These are phyloP conservation scores for Acrobasis suavella DNA, from an alignment of 2,888 invertebrate species.

Conservation along the genomic window DNA sequence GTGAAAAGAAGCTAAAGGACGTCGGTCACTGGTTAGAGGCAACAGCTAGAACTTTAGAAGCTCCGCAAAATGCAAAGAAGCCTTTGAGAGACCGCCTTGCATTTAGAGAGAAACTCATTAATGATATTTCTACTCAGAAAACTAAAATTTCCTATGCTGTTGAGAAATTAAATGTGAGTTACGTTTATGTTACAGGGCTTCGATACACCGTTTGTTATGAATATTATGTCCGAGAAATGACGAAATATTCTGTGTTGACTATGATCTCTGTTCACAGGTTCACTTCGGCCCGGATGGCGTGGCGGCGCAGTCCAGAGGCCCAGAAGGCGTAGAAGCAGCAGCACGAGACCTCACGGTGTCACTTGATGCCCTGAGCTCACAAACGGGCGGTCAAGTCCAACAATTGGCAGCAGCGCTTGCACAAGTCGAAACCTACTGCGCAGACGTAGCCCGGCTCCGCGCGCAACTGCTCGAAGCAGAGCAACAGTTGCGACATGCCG, in stretches of 20 bases:
- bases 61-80: constrained; percentile 92
- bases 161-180: constrained; percentile 92
- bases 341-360: constrained; percentile 87
- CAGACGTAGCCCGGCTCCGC: constrained; percentile 92
- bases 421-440: constrained; percentile 94
- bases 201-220: constrained; percentile 7
- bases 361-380: constrained; percentile 85
- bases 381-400: constrained; percentile 84
- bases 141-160: constrained; percentile 94
- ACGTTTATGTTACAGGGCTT: constrained; percentile 8
- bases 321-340: constrained; percentile 85
- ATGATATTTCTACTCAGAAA: constrained; percentile 94
- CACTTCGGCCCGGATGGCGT: constrained; percentile 94
- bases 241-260: neutral
- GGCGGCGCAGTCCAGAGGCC: constrained; percentile 89
- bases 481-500: constrained; percentile 91
- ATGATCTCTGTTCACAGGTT: constrained; percentile 77
- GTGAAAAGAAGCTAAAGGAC: constrained; percentile 96
- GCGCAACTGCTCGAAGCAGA: constrained; percentile 93
- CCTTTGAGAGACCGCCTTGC: constrained; percentile 94
- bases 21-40: constrained; percentile 95
- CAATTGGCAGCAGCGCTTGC: constrained; percentile 89
- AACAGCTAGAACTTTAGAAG: constrained; percentile 88
- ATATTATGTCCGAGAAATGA: constrained; percentile 6
- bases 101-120: constrained; percentile 91